These are phyloP conservation scores for Brachionus sp. DNA, from an alignment of 1,140 invertebrate genomes.

Conservation along the genomic window DNA sequence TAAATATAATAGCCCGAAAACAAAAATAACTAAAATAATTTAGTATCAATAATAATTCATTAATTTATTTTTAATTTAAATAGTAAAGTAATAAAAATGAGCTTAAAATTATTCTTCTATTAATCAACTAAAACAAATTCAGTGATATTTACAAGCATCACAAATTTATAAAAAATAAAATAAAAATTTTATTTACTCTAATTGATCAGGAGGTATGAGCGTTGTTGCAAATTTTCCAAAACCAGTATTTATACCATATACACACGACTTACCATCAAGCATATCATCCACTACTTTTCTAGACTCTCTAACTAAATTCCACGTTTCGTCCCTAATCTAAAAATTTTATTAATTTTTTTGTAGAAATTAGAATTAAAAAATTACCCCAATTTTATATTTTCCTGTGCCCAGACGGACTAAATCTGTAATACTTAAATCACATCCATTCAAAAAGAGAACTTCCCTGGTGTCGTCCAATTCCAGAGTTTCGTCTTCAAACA, in stretches of 20 bases:
- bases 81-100: too few relatives aligned
- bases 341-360: not conserved
- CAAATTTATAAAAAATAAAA: not conserved
- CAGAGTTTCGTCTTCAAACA: not conserved
- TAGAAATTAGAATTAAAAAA: not conserved
- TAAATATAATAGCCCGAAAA: too few relatives aligned
- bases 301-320: slow-evolving; percentile 62
- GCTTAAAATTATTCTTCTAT: too few relatives aligned
- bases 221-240: slow-evolving; percentile 72
- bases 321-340: slow-evolving; percentile 63
- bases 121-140: too few relatives aligned
- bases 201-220: slow-evolving; percentile 64
- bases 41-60: too few relatives aligned
- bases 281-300: slow-evolving; percentile 66
- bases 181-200: slow-evolving; percentile 62
- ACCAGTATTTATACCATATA: slow-evolving; percentile 73
- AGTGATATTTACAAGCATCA: not conserved
- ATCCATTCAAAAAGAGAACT: slow-evolving; percentile 64
- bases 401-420: slow-evolving; percentile 64
- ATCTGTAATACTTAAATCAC: slow-evolving; percentile 64
- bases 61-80: too few relatives aligned
- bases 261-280: slow-evolving; percentile 65
- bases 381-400: slow-evolving; percentile 65
- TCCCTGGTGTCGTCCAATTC: slow-evolving; percentile 48
- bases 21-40: too few relatives aligned